A percentile compares a stretch with the other conserved stretches of the same genome.
Evolutionary conservation across 1,140 invertebrate genomes (phyloP).

Genomic region (Chironomus striatipennis): DNA sequence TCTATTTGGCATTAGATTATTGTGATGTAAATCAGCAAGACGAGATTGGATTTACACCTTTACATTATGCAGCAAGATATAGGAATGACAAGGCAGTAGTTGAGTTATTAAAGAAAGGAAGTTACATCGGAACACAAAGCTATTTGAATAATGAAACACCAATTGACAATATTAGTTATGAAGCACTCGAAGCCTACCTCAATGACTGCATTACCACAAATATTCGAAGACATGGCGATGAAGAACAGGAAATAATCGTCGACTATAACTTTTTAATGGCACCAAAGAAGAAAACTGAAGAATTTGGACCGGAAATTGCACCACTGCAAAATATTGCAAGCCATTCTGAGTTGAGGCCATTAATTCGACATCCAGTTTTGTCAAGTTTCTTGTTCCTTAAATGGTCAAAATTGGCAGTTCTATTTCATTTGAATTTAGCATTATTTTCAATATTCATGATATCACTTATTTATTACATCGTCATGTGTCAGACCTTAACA

Average conservation of each 20-base stretch:
- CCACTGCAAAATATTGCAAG: conserved; percentile 56
- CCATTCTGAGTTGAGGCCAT: conserved; percentile 49
- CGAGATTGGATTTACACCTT: conserved; percentile 61
- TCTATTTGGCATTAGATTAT: conserved; percentile 45
- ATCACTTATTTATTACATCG: background rate
- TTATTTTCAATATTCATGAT: conserved; percentile 55
- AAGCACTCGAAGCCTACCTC: conserved; percentile 56
- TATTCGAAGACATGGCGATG: conserved; percentile 49
- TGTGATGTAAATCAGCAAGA: conserved; percentile 58
- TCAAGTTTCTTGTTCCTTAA: conserved; percentile 74
- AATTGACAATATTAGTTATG: conserved; percentile 55
- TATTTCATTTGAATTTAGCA: conserved; percentile 61
- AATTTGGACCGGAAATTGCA: conserved; percentile 52
- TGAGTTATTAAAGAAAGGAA: conserved; percentile 54
- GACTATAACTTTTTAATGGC: conserved; percentile 62
- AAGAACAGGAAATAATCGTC: conserved; percentile 59
- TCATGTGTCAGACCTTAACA: background rate
- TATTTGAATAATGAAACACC: conserved; percentile 51
- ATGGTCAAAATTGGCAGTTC: conserved; percentile 64
- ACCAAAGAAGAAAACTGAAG: conserved; percentile 39
- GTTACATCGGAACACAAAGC: conserved; percentile 61
- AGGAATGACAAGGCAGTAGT: conserved; percentile 50
- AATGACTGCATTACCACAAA: conserved; percentile 58
- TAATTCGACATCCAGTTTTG: conserved; percentile 71
- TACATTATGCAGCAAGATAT: conserved; percentile 72